Evolutionary conservation across 2,888 invertebrate species (phyloP), one percentile per base, ranked within the genome.

Genomic region (Epistrophe grossulariae): DNA sequence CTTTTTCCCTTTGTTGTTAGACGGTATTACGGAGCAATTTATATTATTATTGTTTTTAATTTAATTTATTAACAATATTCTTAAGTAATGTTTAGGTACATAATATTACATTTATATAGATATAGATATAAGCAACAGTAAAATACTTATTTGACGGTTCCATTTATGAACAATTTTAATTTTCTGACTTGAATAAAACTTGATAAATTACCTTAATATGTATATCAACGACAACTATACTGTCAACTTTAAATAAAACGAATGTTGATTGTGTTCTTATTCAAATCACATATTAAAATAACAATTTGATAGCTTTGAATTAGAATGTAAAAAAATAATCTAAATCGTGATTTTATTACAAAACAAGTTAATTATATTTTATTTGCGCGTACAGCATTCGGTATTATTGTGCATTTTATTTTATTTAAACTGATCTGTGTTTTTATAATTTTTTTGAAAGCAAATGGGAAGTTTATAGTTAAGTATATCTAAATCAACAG

Each of bases 221-320:
- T 31, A 31, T 24, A 52, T 24, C 15, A 40, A 15, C 15, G 17
- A 35, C 38, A 62, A 24, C 38, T 35, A n/a, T n/a, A 17, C 38
- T 62, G 40, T 43, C 9, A 43, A 4, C 13, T 17, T 43, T 43
- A 9, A 24, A 24, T 24, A 24, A 19, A 40, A 40, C 17, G 17
- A 60, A 13, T 60, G 17, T 40, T 40, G n/a, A 40, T 17, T 13
- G 15, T 60, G 40, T 60, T 55, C 4, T 55, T 60, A 60, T 60
- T 60, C 60, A 60, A 40, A 60, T 60, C 60, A 60, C 60, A 60
- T 48, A 55, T 55, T 55, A 9, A 31, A 31, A 55, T 15, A 15
- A 55, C 28, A 28, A 55, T 60, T 60, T 60, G 60, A 60, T 40
- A 13, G 19, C 13, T 60, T 19, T 13, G 2, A 35, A 7, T 35